Evolutionary conservation across 2,113 vertebrate species (phyloP).

Genomic region (Chionomys nivalis): DNA sequence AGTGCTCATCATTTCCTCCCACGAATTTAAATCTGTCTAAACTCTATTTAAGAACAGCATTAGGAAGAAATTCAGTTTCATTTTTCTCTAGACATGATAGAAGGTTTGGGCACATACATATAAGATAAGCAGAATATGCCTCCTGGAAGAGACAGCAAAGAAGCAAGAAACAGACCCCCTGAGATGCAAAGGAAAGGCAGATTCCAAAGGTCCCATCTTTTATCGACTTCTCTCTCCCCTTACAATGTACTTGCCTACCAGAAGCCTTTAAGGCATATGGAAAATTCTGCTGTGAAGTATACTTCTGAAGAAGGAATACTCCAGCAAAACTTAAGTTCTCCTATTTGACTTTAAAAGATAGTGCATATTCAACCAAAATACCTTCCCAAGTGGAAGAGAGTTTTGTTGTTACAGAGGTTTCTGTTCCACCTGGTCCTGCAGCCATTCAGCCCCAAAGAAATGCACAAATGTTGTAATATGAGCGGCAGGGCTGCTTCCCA

Average conservation of each 20-base stretch:
- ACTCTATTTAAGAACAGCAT: background rate
- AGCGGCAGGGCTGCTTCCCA: too few relatives aligned
- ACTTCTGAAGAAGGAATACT: constrained; percentile 45
- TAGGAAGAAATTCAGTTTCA: background rate
- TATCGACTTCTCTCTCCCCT: background rate
- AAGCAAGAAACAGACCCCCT: background rate
- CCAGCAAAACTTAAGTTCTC: constrained; percentile 22
- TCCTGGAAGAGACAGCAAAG: background rate
- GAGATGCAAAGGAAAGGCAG: background rate
- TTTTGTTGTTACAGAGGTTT: too few relatives aligned
- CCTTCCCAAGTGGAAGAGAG: constrained; percentile 20
- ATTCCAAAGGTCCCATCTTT: background rate
- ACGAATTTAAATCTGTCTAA: background rate
- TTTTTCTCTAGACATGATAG: background rate
- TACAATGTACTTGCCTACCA: background rate
- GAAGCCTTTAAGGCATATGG: background rate
- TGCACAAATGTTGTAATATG: too few relatives aligned
- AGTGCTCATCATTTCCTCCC: background rate
- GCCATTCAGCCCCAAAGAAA: too few relatives aligned
- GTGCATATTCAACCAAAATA: constrained; percentile 19
- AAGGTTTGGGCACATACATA: background rate
- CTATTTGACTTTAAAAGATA: constrained; percentile 54
- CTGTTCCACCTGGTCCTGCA: too few relatives aligned
- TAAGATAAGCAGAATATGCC: background rate
- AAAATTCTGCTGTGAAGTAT: background rate